Percentiles rank a stretch among this genome's conserved stretches.
These are phyloP conservation scores for Drosophila kuntzei DNA, from an alignment of 2,888 invertebrate species.

Conservation along the genomic window DNA sequence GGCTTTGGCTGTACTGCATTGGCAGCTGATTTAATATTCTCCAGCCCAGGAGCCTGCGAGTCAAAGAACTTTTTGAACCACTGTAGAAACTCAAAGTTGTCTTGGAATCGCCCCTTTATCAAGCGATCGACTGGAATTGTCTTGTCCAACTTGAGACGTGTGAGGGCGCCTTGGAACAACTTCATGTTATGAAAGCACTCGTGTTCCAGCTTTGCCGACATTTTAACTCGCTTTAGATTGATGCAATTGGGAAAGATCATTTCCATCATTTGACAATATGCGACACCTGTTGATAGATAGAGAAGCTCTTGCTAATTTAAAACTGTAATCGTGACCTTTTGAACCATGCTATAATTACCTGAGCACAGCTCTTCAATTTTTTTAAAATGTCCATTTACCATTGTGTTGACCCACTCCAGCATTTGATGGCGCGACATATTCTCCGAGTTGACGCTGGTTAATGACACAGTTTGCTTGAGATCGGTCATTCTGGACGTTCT, in stretches of 20 bases:
- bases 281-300: conserved; percentile 90
- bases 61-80: conserved; percentile 99
- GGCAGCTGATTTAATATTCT: conserved; percentile 83
- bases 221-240: conserved; percentile 96
- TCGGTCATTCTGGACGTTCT: conserved; percentile 51
- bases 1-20: conserved; percentile 54
- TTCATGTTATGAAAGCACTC: conserved; percentile 99
- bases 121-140: conserved; percentile 86
- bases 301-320: background rate
- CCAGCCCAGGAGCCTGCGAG: conserved; percentile 96
- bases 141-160: conserved; percentile 98
- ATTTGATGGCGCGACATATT: conserved; percentile 99
- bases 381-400: conserved; percentile 93
- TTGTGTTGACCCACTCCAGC: conserved; percentile 99
- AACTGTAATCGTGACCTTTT: background rate
- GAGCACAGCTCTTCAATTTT: conserved; percentile 99
- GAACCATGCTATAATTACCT: conserved; percentile 68
- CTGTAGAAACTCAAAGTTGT: conserved; percentile 99
- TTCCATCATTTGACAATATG: conserved; percentile 99
- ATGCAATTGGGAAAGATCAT: conserved; percentile 96
- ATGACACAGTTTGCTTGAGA: conserved; percentile 65
- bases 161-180: conserved; percentile 97
- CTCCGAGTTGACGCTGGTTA: conserved; percentile 87
- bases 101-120: conserved; percentile 99
- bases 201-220: conserved; percentile 98